Conservation (phyloP, 2,797 vertebrate genomes). For the Percopsis omiscomaycus region DNA sequence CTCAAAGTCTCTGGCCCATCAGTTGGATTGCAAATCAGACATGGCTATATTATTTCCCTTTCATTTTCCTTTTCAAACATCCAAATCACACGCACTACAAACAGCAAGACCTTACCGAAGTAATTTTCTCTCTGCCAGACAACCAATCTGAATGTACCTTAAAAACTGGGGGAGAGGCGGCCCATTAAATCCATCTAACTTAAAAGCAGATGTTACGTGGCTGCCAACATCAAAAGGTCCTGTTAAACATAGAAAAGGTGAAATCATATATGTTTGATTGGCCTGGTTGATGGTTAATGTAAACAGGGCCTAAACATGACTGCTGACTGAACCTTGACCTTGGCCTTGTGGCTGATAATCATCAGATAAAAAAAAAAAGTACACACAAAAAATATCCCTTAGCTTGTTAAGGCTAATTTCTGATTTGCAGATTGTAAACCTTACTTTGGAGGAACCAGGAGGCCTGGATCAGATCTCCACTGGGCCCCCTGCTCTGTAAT, state of each 20-base stretch:
- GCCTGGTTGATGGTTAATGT: slow-evolving; percentile 68
- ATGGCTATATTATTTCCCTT: slow-evolving; percentile 55
- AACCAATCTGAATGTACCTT: slow-evolving; percentile 46
- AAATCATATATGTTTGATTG: slow-evolving; percentile 78
- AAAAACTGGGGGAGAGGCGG: slow-evolving; percentile 25
- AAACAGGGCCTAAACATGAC: slow-evolving; percentile 65
- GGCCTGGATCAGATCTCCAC: slow-evolving; percentile 57
- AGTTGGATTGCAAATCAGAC: slow-evolving; percentile 48
- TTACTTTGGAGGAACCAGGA: slow-evolving; percentile 64
- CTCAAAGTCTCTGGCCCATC: slow-evolving; percentile 40
- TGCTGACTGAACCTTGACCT: slow-evolving; percentile 67
- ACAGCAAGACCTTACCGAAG: slow-evolving; percentile 31
- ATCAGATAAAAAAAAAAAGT: slow-evolving; percentile 59
- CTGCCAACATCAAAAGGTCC: slow-evolving; percentile 74
- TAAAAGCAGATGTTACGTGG: slow-evolving; percentile 77
- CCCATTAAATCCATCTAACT: slow-evolving; percentile 46
- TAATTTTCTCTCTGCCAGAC: slow-evolving; percentile 29
- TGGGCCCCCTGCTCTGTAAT: slow-evolving; percentile 42
- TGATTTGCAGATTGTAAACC: slow-evolving; percentile 79
- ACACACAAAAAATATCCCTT: slow-evolving; percentile 54
- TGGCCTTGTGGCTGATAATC: slow-evolving; percentile 56
- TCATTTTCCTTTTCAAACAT: slow-evolving; percentile 30
- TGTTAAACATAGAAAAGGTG: slow-evolving; percentile 71
- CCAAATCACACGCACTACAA: slow-evolving; percentile 41
- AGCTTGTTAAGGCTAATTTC: slow-evolving; percentile 76